Evolutionary conservation across 2,888 invertebrate genomes (phyloP).

Genomic region (Pharmacophagus antenor): DNA sequence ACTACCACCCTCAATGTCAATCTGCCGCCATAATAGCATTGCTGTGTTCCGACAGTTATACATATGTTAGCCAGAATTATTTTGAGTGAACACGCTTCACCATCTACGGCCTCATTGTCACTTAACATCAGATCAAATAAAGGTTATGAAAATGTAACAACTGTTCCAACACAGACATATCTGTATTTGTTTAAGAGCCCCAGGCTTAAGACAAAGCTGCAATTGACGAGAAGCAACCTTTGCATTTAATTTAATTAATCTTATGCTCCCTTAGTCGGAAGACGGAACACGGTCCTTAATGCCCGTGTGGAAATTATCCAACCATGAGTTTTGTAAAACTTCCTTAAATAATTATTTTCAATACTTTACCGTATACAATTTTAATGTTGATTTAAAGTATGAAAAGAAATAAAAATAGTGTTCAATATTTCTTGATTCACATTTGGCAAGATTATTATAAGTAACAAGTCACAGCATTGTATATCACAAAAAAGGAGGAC

Average conservation of each 20-base stretch:
- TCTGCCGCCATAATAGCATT: no score
- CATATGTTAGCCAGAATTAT: no score
- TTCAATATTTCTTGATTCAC: no score
- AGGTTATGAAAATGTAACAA: no score
- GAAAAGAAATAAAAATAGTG: not conserved
- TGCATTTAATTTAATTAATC: conserved; percentile 24
- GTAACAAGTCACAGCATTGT: no score
- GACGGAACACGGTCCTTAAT: conserved; percentile 20
- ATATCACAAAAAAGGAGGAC: no score
- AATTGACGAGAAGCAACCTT: conserved; percentile 20
- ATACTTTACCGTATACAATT: not conserved
- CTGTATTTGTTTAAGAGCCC: not conserved
- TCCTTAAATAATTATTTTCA: conserved; percentile 8
- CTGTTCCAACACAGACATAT: not conserved
- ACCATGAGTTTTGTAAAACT: conserved; percentile 15
- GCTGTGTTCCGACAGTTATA: no score
- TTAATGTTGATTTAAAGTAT: not conserved
- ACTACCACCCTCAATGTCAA: no score
- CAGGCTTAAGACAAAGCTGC: conserved; percentile 4
- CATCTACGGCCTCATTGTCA: no score
- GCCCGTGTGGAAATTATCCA: conserved; percentile 10
- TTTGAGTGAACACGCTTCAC: no score
- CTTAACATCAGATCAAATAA: no score
- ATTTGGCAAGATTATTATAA: no score
- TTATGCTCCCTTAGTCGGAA: conserved; percentile 22